phyloP scores from a whole-genome alignment of 2,113 vertebrate species.

The Cochlearius cochlearius region DNA sequence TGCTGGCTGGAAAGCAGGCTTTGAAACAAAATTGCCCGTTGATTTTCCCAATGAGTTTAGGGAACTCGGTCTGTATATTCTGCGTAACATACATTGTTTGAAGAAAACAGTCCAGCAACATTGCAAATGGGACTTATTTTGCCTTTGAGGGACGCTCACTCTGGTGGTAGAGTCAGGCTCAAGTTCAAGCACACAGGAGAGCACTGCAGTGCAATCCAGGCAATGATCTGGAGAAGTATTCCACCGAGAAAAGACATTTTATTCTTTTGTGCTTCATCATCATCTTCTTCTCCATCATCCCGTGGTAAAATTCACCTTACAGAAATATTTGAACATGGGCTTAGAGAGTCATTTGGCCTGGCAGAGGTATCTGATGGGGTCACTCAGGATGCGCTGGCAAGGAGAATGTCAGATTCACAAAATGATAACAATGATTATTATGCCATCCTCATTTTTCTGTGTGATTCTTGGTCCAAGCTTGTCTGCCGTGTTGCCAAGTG shows the following conservation, averaged over 20 bases:
- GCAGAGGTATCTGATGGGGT: not conserved
- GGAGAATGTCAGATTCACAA: not conserved
- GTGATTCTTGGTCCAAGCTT: not conserved
- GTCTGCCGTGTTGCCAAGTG: not conserved
- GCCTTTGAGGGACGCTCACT: not conserved
- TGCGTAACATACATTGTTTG: not conserved
- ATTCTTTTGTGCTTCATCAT: not conserved
- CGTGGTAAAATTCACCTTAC: not conserved
- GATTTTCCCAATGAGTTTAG: not conserved
- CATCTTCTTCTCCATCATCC: not conserved
- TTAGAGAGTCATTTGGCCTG: constrained; percentile 12
- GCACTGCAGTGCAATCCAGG: not conserved
- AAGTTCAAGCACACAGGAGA: not conserved
- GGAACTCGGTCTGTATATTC: not conserved
- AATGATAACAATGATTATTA: not conserved
- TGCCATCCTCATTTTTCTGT: not conserved
- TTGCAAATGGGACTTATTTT: not conserved
- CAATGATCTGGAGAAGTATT: not conserved
- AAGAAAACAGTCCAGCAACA: not conserved
- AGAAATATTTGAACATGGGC: not conserved
- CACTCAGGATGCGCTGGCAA: not conserved
- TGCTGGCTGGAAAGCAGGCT: not conserved
- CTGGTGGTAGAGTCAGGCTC: not conserved
- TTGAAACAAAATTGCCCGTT: not conserved
- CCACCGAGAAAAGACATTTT: not conserved